phyloP scores from a whole-genome alignment of 2,888 invertebrate genomes.

The Perithous albicinctus region DNA sequence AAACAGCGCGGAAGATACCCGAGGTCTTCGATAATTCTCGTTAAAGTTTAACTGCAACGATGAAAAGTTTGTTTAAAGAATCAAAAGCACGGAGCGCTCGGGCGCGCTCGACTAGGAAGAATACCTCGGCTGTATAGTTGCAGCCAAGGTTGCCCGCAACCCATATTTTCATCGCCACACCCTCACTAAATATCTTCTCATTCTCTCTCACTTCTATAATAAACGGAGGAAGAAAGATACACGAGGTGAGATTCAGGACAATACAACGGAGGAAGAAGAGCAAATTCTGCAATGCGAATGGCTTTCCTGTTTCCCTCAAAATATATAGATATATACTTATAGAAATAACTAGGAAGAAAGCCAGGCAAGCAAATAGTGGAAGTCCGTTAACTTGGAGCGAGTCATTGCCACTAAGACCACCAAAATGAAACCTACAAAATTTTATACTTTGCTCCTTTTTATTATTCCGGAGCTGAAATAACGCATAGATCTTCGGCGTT shows the following conservation, averaged over 20 bases:
- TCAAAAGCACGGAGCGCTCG: constrained; percentile 12
- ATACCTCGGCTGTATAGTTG: constrained; percentile 3
- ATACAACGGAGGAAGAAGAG: not conserved
- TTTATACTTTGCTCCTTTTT: not conserved
- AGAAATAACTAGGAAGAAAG: not conserved
- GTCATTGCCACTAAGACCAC: not conserved
- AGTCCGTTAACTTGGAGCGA: not conserved
- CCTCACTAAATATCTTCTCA: not conserved
- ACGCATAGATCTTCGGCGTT: not conserved
- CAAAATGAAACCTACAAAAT: not conserved
- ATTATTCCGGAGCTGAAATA: not conserved
- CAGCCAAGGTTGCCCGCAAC: constrained; percentile 5
- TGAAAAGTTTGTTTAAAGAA: constrained; percentile 47
- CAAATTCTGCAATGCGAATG: not conserved
- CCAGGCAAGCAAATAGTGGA: not conserved
- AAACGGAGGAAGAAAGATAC: constrained; percentile 1
- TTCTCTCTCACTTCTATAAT: not conserved
- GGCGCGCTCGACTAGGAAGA: constrained; percentile 3
- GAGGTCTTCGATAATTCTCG: constrained; percentile 27
- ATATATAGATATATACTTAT: not conserved
- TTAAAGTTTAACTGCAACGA: constrained; percentile 47
- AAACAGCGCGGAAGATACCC: constrained; percentile 5
- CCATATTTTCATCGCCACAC: constrained; percentile 24
- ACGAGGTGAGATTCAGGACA: not conserved
- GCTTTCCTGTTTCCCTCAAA: not conserved